Evolutionary conservation across 2,113 vertebrate genomes (phyloP), one percentile per base, ranked within the genome.

Genomic region (Antennarius striatus): DNA sequence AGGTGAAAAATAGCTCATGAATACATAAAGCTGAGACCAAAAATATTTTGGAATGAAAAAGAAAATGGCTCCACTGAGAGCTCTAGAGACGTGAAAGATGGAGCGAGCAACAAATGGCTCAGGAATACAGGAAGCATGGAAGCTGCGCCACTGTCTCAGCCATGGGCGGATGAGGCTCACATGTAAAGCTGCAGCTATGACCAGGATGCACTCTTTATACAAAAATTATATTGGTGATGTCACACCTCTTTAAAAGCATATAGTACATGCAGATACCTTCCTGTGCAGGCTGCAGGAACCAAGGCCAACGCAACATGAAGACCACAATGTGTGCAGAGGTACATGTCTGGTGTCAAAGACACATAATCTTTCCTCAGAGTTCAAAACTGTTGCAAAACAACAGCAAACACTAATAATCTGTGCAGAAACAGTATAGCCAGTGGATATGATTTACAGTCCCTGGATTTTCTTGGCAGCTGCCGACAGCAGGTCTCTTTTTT

Each of bases 371-470:
- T 76, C 71, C 72, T 75, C 81, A 56, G 61, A 86, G 77, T 89
- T 80, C 71, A 82, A 75, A 84, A 88, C 75, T 87, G 82, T 83
- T 86, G 81, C 80, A 81, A 86, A 85, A 85, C 74, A 86, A 78
- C 85, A 79, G 73, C 77, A 63, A 84, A 80, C 81, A 83, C 74
- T 87, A 90, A 89, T 90, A 89, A 91, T 91, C 85, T 90, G 86
- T 72, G 74, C 82, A 88, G 76, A 90, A 90, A 83, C 88, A 91
- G 87, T 86, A 88, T 91, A 73, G 87, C 92, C 88, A 86, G 81
- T 88, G 89, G 91, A 86, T 87, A 91, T 79, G 90, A 93, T 89
- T 92, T 90, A 84, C 86, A 89, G 82, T 90, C 83, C 73, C 86
- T 82, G 85, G 82, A 81, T 90, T 88, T 89, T 91, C 85, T 89